phyloP scores from a whole-genome alignment of 2,888 invertebrate species.

The Hypsopygia costalis region DNA sequence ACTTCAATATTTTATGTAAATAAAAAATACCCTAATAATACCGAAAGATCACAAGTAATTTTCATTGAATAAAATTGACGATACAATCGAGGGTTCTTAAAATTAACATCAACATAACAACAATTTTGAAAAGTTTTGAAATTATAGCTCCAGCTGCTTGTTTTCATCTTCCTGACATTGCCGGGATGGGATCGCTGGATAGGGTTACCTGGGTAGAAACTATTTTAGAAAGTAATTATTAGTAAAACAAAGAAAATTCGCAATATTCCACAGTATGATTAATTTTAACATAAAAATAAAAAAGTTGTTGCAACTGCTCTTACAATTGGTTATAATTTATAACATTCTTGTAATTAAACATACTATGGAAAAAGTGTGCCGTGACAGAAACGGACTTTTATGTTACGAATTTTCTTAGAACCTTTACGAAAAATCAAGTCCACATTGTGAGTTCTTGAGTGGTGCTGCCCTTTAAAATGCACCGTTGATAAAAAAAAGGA shows the following conservation, averaged over 20 bases:
- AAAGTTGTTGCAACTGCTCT: too few relatives aligned
- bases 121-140: conserved; percentile 8
- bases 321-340: conserved; percentile 24
- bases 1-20: too few relatives aligned
- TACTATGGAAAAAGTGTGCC: conserved; percentile 12
- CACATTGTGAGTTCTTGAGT: conserved; percentile 71
- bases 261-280: conserved; percentile 26
- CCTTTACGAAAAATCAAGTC: conserved; percentile 30
- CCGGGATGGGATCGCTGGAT: conserved; percentile 75
- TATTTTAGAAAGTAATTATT: conserved; percentile 45
- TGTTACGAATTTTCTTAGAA: conserved; percentile 51
- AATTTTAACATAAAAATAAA: conserved; percentile 21
- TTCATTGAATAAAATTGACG: not conserved
- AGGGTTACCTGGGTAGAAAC: conserved; percentile 73
- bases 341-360: conserved; percentile 22
- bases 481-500: conserved; percentile 43
- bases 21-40: not conserved
- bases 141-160: conserved; percentile 74
- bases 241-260: conserved; percentile 49
- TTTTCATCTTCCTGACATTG: conserved; percentile 72
- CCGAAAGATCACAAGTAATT: conserved; percentile 9
- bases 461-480: conserved; percentile 73
- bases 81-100: not conserved
- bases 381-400: conserved; percentile 9
- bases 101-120: conserved; percentile 6